Evolutionary conservation across 1,140 invertebrate genomes (phyloP), one percentile per base, ranked within the genome.

Genomic region (Bombus ignitus): DNA sequence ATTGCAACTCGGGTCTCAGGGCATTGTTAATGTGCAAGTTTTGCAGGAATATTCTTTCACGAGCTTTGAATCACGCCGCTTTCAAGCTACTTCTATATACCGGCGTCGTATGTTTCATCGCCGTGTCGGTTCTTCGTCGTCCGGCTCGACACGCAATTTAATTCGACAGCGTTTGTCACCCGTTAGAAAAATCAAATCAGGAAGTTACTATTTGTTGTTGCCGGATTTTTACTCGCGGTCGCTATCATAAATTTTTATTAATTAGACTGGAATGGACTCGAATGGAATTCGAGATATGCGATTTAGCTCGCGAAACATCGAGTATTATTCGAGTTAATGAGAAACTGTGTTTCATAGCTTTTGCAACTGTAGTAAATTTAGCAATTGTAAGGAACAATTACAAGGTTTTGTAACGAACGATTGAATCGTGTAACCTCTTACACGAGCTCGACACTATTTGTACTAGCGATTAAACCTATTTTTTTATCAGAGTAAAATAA

Each of bases 1-100:
- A 92, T 92, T 92, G 85, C 86, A 81, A 78, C 18, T 28, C 47
- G 70, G n/a, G 22, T 65, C 44, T 28, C n/a, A 18, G 28, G 47
- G 3, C 13, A 37, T n/a, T 53, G 39, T 68, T 71, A 71, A 88
- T 42, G 65, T 47, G 68, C 79, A 66, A 44, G 59, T 57, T 72
- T 74, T 71, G 32, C 59, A 53, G 18, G 65, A 65, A 87, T 65
- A 32, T 53, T 57, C 47, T 42, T 39, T 59, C 22, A n/a, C 71
- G 66, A 32, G 44, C 59, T 75, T 68, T 35, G 42, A 47, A 68
- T 66, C 32, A 37, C n/a, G 13, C 13, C 4, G 42, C 77, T 68
- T 80, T 53, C 28, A 81, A 18, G 12, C n/a, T 73, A 73, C 73
- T 74, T 39, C 15, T 12, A 32, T 71, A 57, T 18, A n/a, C 18